Evolutionary conservation across 1,140 invertebrate species (phyloP).

Genomic region (Ctenoplectra terminalis): DNA sequence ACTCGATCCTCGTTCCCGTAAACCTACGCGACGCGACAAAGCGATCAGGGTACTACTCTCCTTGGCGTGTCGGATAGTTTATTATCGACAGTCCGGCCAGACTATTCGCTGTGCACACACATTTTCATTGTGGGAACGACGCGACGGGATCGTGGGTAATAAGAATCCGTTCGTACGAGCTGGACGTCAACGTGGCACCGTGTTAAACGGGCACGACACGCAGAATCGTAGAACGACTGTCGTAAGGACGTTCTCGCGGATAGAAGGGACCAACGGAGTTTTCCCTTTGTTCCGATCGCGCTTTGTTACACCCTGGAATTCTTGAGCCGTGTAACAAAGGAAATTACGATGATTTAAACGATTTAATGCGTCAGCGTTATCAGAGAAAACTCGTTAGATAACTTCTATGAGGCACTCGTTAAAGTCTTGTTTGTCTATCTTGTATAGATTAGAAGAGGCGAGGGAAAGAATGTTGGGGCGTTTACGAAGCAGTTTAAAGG

Average conservation of each 20-base stretch:
- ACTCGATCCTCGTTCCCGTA: conserved; percentile 58
- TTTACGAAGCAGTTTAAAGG: conserved; percentile 14
- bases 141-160: conserved; percentile 10
- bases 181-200: not conserved
- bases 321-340: not conserved
- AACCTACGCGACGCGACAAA: conserved; percentile 60
- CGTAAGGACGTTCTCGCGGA: not conserved
- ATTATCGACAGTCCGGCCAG: conserved; percentile 39
- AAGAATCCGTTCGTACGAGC: conserved; percentile 43
- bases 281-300: not conserved
- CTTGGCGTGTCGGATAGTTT: conserved; percentile 42
- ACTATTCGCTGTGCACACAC: conserved; percentile 33
- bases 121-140: conserved; percentile 48
- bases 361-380: conserved; percentile 15
- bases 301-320: no score
- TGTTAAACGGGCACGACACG: conserved; percentile 9
- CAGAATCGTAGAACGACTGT: no score
- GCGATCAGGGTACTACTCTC: conserved; percentile 37
- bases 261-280: not conserved
- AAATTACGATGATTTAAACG: conserved; percentile 11
- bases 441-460: not conserved
- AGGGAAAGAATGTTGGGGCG: not conserved
- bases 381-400: not conserved
- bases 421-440: conserved; percentile 34
- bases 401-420: conserved; percentile 15